These are phyloP conservation scores for Chroicocephalus ridibundus DNA, from an alignment of 2,113 vertebrate species.

Conservation along the genomic window DNA sequence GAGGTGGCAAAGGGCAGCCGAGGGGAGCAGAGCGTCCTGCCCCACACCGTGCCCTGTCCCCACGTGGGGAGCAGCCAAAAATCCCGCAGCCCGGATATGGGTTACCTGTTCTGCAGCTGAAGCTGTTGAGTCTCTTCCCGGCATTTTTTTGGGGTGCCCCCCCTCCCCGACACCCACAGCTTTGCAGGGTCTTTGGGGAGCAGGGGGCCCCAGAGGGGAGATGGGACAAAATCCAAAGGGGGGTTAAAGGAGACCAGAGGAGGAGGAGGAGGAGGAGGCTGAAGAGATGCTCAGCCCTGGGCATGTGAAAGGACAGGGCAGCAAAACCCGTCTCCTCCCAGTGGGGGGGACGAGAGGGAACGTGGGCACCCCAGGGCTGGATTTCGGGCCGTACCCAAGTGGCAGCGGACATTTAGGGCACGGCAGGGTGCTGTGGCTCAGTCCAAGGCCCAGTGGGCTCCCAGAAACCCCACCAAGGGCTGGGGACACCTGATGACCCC, in stretches of 20 bases:
- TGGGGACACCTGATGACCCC: neutral
- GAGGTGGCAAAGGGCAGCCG: rapidly evolving
- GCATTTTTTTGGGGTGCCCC: neutral
- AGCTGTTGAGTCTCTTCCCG: rapidly evolving
- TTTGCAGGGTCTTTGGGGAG: neutral
- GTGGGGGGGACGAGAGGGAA: rapidly evolving
- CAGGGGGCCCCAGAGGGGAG: neutral
- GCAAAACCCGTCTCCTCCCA: neutral
- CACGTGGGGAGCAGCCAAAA: rapidly evolving
- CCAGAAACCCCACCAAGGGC: neutral
- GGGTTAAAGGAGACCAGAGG: rapidly evolving
- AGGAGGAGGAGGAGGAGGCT: neutral
- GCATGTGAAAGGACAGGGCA: neutral
- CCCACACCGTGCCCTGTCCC: neutral
- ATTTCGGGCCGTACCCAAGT: rapidly evolving
- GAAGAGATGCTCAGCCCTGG: neutral
- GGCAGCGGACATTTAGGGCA: rapidly evolving
- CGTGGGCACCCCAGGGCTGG: neutral
- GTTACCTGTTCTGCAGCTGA: neutral
- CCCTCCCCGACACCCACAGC: rapidly evolving
- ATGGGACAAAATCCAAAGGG: rapidly evolving
- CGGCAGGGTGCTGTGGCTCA: neutral
- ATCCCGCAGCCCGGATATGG: rapidly evolving
- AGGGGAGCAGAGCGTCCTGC: neutral
- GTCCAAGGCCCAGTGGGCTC: rapidly evolving